Evolutionary conservation across 2,113 vertebrate genomes (phyloP), one percentile per base, ranked within the genome.

Genomic region (Thamnaconus septentrionalis): DNA sequence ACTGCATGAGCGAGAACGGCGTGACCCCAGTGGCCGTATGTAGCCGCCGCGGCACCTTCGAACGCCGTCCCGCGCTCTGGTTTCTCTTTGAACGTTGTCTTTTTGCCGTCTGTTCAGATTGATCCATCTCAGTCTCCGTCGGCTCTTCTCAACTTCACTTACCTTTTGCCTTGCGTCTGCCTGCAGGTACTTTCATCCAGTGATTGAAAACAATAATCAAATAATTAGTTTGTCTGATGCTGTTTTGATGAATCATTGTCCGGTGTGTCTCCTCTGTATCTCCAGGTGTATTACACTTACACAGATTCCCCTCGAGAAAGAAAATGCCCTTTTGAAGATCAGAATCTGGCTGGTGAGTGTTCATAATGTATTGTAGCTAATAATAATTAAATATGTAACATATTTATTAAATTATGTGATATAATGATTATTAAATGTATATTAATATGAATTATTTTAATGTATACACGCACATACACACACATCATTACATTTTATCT

Each of bases 261-360:
- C 18, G 18, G 18, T 31, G 51, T 60, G 40, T 67, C 3, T 56
- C 47, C 8, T 76, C n/a, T 79, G 6, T 53, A 5, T 76, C 45
- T 5, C 7, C 79, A 93, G 91, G 77, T 78, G 1, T 92, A 81
- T 76, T 88, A 82, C 78, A 54, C 41, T 4, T 3, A 11, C 31
- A 3, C 0, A 0, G 95, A 98, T 72, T 82, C 93, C 5, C 45
- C 0, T 0, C 90, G 96, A 57, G 59, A 5, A 5, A 87, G 69
- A 44, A 79, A 2, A 18, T 98, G 95, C 64, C 95, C 92, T 2
- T 92, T 97, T 82, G 4, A 0, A 9, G 66, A 85, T 50, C 43
- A 55, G 46, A 64, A 69, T 0, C 54, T 88, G 0, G 66, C 78
- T 64, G 92, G 96, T 98, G 88, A 94, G 94, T 90, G 10, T 55